A percentile compares a stretch with the other conserved stretches of the same genome.
Conservation (phyloP, 2,113 vertebrate genomes). For the Corydoras maculifer region DNA sequence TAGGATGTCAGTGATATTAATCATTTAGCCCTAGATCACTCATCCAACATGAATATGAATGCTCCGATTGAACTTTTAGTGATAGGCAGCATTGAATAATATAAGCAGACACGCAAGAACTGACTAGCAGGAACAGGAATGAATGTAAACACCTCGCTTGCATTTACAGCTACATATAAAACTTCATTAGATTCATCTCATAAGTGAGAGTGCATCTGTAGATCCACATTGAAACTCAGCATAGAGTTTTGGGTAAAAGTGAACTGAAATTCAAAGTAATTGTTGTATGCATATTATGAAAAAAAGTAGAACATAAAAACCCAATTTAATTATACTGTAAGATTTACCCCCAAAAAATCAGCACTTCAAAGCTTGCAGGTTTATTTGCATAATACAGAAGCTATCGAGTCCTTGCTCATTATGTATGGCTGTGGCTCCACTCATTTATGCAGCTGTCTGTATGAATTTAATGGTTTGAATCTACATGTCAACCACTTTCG, state of each 20-base stretch:
- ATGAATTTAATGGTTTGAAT: background rate
- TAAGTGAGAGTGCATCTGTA: slow-evolving; percentile 1
- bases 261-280: no score
- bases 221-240: background rate
- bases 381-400: slow-evolving; percentile 33
- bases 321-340: no score
- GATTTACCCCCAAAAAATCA: no score
- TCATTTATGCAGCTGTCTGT: no score
- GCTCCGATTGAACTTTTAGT: slow-evolving; percentile 6
- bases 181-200: slow-evolving; percentile 11
- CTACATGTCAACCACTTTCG: no score
- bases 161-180: slow-evolving; percentile 10
- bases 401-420: no score
- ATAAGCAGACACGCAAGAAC: slow-evolving; percentile 27
- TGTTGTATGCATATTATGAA: no score
- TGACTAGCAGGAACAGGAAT: slow-evolving; percentile 38
- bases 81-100: background rate
- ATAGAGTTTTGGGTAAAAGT: no score
- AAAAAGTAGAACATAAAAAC: background rate
- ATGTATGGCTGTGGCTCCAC: no score
- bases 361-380: slow-evolving; percentile 8
- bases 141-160: slow-evolving; percentile 20
- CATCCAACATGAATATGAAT: slow-evolving; percentile 9
- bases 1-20: no score
- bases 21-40: no score